Conservation (phyloP, 2,888 invertebrate genomes). For the Melipona bicolor region DNA sequence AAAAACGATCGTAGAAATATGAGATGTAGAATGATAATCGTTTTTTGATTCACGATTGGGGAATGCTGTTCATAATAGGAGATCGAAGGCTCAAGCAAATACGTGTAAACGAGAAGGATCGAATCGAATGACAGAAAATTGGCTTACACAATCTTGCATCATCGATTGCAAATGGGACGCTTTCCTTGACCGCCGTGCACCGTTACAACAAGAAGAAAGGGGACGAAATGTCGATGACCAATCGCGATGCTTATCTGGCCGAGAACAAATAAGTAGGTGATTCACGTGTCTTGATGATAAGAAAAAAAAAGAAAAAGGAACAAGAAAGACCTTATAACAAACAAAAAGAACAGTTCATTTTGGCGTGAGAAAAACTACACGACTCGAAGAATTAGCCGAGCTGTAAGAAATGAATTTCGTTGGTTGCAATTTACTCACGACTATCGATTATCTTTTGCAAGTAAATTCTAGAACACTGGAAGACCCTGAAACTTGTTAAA, state of each 20-base stretch:
- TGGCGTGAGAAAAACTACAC: background rate
- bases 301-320: background rate
- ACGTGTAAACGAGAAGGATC: background rate
- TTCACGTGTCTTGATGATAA: background rate
- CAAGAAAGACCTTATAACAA: background rate
- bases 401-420: background rate
- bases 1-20: too few relatives aligned
- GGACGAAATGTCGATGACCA: slow-evolving; percentile 28
- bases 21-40: background rate
- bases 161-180: slow-evolving; percentile 21
- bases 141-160: slow-evolving; percentile 22
- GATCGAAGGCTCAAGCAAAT: background rate
- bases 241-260: background rate
- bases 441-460: slow-evolving; percentile 17
- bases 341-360: background rate
- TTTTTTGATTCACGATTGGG: background rate
- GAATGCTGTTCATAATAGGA: background rate
- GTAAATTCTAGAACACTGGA: background rate
- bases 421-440: background rate
- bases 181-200: background rate
- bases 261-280: background rate
- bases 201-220: background rate
- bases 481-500: background rate
- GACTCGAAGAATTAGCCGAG: background rate
- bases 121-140: slow-evolving; percentile 6